Conservation (phyloP, 2,113 vertebrate species). For the Ageneiosus marmoratus region DNA sequence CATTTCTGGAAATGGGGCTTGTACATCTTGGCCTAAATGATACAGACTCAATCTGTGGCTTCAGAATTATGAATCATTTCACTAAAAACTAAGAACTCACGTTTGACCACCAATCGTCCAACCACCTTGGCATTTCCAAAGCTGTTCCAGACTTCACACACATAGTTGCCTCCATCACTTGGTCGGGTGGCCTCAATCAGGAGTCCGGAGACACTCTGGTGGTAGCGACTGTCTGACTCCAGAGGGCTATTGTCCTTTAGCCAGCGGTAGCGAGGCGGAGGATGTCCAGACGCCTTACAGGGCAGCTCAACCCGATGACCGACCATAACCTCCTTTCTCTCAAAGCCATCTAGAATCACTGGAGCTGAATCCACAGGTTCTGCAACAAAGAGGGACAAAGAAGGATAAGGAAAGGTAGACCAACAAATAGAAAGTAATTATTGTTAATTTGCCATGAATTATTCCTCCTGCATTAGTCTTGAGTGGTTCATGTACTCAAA, state of each 20-base stretch:
- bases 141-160: constrained; percentile 98
- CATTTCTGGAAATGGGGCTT: no score
- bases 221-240: constrained; percentile 92
- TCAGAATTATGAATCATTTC: not conserved
- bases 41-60: not conserved
- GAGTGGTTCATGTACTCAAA: not conserved
- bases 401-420: constrained; percentile 29
- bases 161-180: constrained; percentile 89
- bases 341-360: constrained; percentile 93
- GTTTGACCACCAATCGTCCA: constrained; percentile 89
- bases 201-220: constrained; percentile 86
- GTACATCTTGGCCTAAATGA: not conserved
- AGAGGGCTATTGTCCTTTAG: constrained; percentile 94
- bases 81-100: constrained; percentile 77
- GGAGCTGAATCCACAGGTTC: constrained; percentile 95
- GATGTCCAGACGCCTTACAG: constrained; percentile 95
- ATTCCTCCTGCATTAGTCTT: not conserved
- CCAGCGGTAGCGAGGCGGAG: constrained; percentile 94
- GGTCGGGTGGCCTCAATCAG: constrained; percentile 88
- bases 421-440: constrained; percentile 25
- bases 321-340: constrained; percentile 91
- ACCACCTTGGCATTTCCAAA: constrained; percentile 93
- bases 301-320: constrained; percentile 92
- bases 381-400: constrained; percentile 62
- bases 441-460: not conserved